Evolutionary conservation across 2,113 vertebrate species (phyloP).

Genomic region (Illadopsis cleaveri): DNA sequence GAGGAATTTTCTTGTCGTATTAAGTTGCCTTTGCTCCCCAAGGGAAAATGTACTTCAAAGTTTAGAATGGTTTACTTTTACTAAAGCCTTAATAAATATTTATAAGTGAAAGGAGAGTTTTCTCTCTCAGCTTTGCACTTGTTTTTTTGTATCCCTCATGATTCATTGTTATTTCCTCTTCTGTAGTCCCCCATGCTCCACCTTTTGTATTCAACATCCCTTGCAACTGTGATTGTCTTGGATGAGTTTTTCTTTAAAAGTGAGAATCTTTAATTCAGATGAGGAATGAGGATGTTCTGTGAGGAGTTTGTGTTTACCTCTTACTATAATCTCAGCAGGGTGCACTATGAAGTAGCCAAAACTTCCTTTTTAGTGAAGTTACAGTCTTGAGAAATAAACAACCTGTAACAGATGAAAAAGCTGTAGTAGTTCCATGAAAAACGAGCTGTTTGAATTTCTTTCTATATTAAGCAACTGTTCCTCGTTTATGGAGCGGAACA

Average conservation of each 20-base stretch:
- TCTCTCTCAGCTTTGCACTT: not conserved
- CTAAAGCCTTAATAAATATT: not conserved
- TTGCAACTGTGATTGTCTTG: not conserved
- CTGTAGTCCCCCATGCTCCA: not conserved
- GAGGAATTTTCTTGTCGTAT: not conserved
- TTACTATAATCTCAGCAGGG: not conserved
- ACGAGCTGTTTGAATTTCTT: not conserved
- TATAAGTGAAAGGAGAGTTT: not conserved
- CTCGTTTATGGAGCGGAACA: slow-evolving; percentile 42
- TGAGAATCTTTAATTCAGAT: not conserved
- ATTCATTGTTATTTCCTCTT: not conserved
- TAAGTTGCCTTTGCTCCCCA: not conserved
- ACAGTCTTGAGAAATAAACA: not conserved
- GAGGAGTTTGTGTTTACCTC: not conserved
- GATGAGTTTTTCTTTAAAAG: not conserved
- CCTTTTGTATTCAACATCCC: not conserved
- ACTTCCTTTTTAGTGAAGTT: not conserved
- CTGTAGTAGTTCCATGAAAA: not conserved
- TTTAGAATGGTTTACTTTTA: not conserved
- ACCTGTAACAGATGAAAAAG: not conserved
- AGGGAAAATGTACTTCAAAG: not conserved
- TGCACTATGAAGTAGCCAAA: not conserved
- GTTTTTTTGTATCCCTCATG: not conserved
- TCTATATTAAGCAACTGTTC: slow-evolving; percentile 30
- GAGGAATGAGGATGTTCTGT: not conserved